Base-by-base conservation (phyloP, 2,797 vertebrate species). In the Anisognathus igniventris region DNA sequence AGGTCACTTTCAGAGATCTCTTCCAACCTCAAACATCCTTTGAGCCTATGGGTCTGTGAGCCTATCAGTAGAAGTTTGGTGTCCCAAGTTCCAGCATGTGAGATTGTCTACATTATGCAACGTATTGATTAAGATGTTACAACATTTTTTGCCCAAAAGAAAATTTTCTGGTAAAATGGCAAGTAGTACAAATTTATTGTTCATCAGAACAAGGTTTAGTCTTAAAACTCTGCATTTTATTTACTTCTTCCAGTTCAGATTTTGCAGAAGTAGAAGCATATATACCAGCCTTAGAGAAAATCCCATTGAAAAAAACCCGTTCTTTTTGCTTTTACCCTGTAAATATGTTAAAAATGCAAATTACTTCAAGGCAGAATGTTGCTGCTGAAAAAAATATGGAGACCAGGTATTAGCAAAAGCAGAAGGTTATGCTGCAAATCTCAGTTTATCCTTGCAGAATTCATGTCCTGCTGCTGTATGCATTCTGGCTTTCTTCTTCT, bases 391-490 rank as follows among this genome's bases (percentile, higher is more conserved):
- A 88, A 84, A 33, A 35, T 5, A 2, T 8, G 9, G 44, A 81
- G 44, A 72, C 14, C 12, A 66, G 24, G 27, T 84, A 76, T 79
- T 77, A 83, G 40, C 67, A 86, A 80, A 89, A 88, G 67, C 76
- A 62, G 58, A 93, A 28, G 15, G 42, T 79, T 90, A 79, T 48
- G 37, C 88, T 87, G 64, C 67, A 92, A 79, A 85, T 93, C 78
- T 78, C 70, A 70, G 40, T 75, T 90, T 92, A 93, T 94, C 73
- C 67, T 95, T 92, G 60, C 48, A 93, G 92, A 92, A 90, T 50
- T 65, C 24, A 19, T 27, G 66, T 73, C 42, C 44, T 76, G 47
- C 51, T 78, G 14, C 71, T 72, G 31, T 78, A 19, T n/a, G 28
- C 76, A 42, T 58, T 42, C 88, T 86, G 76, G 62, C 51, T 84